These are phyloP conservation scores for Drosophila formosana DNA, from an alignment of 2,888 invertebrate species.

Conservation along the genomic window DNA sequence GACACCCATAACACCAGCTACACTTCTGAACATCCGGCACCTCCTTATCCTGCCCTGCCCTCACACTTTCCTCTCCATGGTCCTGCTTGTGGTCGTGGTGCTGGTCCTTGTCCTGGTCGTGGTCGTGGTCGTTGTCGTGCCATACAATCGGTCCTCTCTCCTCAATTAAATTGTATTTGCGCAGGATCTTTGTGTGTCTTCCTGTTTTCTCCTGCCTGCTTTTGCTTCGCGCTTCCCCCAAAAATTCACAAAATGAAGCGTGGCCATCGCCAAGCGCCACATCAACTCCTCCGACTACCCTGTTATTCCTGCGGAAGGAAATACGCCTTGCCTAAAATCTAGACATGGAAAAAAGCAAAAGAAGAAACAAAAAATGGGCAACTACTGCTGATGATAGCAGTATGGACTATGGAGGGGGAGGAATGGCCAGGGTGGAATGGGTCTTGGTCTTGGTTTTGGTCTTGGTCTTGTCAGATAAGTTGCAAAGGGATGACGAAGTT, in stretches of 20 bases:
- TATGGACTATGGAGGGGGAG: constrained; percentile 11
- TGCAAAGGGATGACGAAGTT: constrained; percentile 5
- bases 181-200: constrained; percentile 52
- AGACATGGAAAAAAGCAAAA: constrained; percentile 44
- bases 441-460: background rate
- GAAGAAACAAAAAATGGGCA: constrained; percentile 56
- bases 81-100: background rate
- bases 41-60: constrained; percentile 25
- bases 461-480: background rate
- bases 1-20: constrained; percentile 14
- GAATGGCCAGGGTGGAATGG: background rate
- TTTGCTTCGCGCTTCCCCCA: constrained; percentile 2
- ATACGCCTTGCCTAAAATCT: constrained; percentile 63
- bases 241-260: constrained; percentile 36
- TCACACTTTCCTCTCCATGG: background rate
- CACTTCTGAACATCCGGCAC: constrained; percentile 37
- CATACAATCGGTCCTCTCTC: constrained; percentile 51
- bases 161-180: constrained; percentile 75
- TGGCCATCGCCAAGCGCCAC: constrained; percentile 51
- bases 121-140: constrained; percentile 21
- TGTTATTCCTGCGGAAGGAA: constrained; percentile 58
- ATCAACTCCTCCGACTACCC: background rate
- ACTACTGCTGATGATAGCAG: constrained; percentile 46
- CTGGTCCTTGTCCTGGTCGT: constrained; percentile 6
- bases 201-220: constrained; percentile 6